phyloP scores from a whole-genome alignment of 2,888 invertebrate species.

The Lycophotia porphyrea region DNA sequence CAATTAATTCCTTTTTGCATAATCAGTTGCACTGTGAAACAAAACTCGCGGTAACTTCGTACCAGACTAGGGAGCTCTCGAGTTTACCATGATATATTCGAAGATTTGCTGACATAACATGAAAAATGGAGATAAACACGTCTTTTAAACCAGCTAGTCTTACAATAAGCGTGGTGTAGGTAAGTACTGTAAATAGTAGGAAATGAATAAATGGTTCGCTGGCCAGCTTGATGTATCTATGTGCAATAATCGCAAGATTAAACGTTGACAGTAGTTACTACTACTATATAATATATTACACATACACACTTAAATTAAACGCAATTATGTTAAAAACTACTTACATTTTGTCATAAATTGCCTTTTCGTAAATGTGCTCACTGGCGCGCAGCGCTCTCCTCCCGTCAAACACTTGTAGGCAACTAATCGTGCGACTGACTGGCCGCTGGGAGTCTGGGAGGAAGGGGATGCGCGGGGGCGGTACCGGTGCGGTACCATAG shows the following conservation, averaged over 20 bases:
- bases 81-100: constrained; percentile 9
- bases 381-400: constrained; percentile 12
- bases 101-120: constrained; percentile 15
- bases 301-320: too few species aligned
- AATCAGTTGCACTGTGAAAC: constrained; percentile 12
- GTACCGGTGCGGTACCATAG: too few species aligned
- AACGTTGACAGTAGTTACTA: constrained; percentile 8
- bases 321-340: too few species aligned
- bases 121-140: constrained; percentile 9
- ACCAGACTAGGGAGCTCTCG: constrained; percentile 6
- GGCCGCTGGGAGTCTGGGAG: too few species aligned
- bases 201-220: constrained; percentile 8
- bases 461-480: too few species aligned
- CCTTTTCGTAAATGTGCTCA: constrained; percentile 4
- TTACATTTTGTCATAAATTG: too few species aligned
- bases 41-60: constrained; percentile 7
- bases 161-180: constrained; percentile 11
- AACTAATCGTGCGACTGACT: constrained; percentile 5
- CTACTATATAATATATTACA: too few species aligned
- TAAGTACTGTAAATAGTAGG: constrained; percentile 17
- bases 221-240: constrained; percentile 26
- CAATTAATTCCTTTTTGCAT: constrained; percentile 8
- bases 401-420: constrained; percentile 8
- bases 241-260: constrained; percentile 8
- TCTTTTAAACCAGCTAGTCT: constrained; percentile 12